phyloP scores from a whole-genome alignment of 23 tunicate genomes.

The Styela clava region DNA sequence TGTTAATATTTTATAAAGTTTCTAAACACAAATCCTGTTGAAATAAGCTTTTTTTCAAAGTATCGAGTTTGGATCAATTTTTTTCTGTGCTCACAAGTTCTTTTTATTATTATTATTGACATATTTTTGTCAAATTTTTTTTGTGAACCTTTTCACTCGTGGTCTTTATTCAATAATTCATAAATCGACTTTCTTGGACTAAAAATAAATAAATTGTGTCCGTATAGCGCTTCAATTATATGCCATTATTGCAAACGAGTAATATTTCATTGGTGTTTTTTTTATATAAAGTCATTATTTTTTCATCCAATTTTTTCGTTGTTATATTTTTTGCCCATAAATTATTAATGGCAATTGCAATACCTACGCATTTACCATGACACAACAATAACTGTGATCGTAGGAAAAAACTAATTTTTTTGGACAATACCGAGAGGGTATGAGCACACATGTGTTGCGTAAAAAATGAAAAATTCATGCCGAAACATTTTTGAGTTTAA shows the following conservation, averaged over 20 bases:
- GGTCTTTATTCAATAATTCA: conserved; percentile 7
- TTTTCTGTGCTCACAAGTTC: no score
- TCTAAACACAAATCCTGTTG: no score
- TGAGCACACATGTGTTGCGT: background rate
- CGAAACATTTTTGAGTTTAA: background rate
- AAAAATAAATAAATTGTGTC: conserved; percentile 14
- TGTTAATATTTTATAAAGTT: no score
- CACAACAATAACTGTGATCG: conserved; percentile 2
- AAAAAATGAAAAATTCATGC: background rate
- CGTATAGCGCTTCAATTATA: conserved; percentile 3
- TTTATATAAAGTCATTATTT: background rate
- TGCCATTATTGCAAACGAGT: conserved; percentile 10
- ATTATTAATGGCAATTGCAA: conserved; percentile 21
- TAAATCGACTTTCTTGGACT: conserved; percentile 1
- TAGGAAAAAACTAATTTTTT: background rate
- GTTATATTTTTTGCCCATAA: background rate
- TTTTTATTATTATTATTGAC: no score
- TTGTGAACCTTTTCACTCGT: background rate
- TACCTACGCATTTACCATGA: conserved; percentile 7
- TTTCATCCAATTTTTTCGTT: background rate
- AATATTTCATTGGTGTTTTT: background rate
- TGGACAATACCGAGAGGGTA: background rate
- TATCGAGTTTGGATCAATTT: no score
- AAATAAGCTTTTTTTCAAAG: no score
- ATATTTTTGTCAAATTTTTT: no score